Evolutionary conservation across 2,797 vertebrate species (phyloP).

Genomic region (Eremophila alpestris): DNA sequence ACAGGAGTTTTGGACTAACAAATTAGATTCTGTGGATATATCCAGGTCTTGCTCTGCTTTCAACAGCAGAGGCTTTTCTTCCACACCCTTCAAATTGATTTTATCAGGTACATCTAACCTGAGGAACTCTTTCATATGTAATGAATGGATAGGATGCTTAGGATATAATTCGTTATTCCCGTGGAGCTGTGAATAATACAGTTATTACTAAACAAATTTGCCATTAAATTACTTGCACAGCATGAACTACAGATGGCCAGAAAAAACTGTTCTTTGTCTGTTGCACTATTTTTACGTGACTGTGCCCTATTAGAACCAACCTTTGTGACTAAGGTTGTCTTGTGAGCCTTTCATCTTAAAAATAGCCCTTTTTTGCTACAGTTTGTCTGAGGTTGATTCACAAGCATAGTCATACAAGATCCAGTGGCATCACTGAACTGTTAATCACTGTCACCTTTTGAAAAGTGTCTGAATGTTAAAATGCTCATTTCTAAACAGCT

Average conservation of each 20-base stretch:
- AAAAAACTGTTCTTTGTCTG: neutral
- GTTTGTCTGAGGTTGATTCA: slow-evolving; percentile 18
- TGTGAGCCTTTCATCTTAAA: slow-evolving; percentile 26
- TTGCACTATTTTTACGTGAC: neutral
- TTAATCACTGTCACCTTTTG: slow-evolving; percentile 37
- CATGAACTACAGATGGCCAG: neutral
- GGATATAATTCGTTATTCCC: neutral
- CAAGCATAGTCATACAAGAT: neutral
- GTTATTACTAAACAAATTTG: slow-evolving; percentile 1
- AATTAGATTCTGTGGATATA: neutral
- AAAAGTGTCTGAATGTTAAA: slow-evolving; percentile 2
- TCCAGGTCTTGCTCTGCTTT: neutral
- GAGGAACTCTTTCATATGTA: neutral
- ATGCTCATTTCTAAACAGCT: slow-evolving; percentile 10
- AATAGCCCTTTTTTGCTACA: neutral
- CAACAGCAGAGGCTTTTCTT: neutral
- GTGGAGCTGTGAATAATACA: neutral
- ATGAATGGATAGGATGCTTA: neutral
- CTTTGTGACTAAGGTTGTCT: slow-evolving; percentile 20
- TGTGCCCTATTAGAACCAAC: neutral
- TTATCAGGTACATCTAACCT: neutral
- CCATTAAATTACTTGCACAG: neutral
- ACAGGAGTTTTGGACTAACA: neutral
- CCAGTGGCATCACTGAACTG: neutral
- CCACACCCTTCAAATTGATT: neutral